These are phyloP conservation scores for Clytia hemisphaerica DNA, from an alignment of 30 jellyfish, hydroid and myxozoan genomes.

Conservation along the genomic window DNA sequence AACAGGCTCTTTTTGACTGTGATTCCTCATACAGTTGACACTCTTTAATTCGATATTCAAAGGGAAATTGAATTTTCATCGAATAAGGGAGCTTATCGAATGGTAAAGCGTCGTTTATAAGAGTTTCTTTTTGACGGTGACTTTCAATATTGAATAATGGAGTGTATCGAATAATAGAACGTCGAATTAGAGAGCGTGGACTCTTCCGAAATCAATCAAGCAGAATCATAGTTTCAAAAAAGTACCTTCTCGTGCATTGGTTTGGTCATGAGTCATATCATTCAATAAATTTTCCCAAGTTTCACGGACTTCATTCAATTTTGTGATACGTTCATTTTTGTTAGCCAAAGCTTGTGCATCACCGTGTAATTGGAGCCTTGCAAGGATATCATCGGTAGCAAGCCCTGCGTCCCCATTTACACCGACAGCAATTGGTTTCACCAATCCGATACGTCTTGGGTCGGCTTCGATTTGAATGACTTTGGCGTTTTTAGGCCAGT, in stretches of 20 bases:
- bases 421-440: conserved; percentile 60
- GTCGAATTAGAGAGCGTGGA: no score
- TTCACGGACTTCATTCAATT: conserved; percentile 40
- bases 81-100: no score
- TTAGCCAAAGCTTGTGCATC: conserved; percentile 44
- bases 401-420: conserved; percentile 59
- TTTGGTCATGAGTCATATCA: conserved; percentile 47
- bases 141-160: no score
- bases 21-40: no score
- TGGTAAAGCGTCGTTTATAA: no score
- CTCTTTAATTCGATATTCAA: no score
- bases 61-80: no score
- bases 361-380: conserved; percentile 30
- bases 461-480: conserved; percentile 65
- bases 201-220: no score
- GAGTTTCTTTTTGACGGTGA: no score
- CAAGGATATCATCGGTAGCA: conserved; percentile 42
- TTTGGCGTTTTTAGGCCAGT: conserved; percentile 78
- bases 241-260: conserved; percentile 41
- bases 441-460: conserved; percentile 64
- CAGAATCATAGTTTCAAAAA: no score
- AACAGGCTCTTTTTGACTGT: no score
- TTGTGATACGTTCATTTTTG: conserved; percentile 37
- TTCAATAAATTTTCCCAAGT: conserved; percentile 46
- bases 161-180: no score